A percentile compares a stretch with the other conserved stretches of the same genome.
Conservation (phyloP, 1,140 invertebrate species). For the Penaeus japonicus region DNA sequence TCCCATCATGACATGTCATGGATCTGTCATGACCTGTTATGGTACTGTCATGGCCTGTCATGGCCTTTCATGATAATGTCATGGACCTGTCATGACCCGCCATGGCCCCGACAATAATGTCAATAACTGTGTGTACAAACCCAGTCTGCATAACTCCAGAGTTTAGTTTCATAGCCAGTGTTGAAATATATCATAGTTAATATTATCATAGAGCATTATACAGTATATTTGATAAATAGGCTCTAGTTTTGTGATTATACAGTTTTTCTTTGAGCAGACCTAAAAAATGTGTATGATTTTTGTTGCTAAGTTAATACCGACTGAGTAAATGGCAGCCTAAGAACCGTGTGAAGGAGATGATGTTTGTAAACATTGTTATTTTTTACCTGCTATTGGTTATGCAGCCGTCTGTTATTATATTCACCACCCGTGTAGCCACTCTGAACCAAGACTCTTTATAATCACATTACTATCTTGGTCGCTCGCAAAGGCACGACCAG, state of each 20-base stretch:
- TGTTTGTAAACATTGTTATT: constrained; percentile 49
- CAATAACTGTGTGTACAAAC: constrained; percentile 55
- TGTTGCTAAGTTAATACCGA: not conserved
- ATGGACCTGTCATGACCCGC: no score
- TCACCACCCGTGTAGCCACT: constrained; percentile 18
- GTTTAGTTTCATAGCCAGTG: constrained; percentile 56
- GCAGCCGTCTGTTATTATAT: constrained; percentile 27
- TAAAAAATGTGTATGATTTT: constrained; percentile 42
- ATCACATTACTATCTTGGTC: constrained; percentile 39
- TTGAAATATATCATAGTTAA: constrained; percentile 51
- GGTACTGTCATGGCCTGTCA: no score
- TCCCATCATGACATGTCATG: no score
- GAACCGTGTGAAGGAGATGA: constrained; percentile 7
- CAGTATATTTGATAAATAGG: constrained; percentile 56
- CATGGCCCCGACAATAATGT: constrained; percentile 49
- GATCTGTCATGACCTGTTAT: no score
- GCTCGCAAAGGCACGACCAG: constrained; percentile 13
- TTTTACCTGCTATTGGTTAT: constrained; percentile 46
- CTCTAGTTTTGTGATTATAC: constrained; percentile 55
- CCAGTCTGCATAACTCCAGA: constrained; percentile 49
- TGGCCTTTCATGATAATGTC: no score
- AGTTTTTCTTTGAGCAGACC: constrained; percentile 46
- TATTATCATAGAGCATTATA: constrained; percentile 53
- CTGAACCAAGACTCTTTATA: constrained; percentile 18
- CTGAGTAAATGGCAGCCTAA: constrained; percentile 17